Percentiles rank a stretch among this genome's conserved stretches.
Evolutionary conservation across 2,113 vertebrate species (phyloP).

Genomic region (Podocnemis expansa): DNA sequence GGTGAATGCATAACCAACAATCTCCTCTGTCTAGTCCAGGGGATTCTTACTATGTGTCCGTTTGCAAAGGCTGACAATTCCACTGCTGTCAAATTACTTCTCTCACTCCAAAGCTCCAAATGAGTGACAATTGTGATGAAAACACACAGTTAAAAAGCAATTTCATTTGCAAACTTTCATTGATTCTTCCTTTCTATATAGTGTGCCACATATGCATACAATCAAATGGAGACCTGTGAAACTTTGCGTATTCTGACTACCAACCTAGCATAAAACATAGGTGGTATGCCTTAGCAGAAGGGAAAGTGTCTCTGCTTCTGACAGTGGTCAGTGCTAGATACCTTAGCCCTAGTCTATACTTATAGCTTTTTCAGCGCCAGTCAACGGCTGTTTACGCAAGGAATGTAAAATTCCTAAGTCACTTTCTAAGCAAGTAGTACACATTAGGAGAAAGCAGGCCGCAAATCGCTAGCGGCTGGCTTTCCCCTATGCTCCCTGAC

Average conservation of each 20-base stretch:
- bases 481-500: too few species aligned
- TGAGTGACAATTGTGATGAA: background rate
- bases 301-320: background rate
- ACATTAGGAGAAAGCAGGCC: too few species aligned
- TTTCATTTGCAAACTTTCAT: background rate
- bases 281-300: background rate
- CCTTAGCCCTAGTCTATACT: too few species aligned
- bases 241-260: background rate
- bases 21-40: background rate
- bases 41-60: background rate
- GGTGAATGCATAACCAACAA: background rate
- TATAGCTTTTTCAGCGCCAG: too few species aligned
- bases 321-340: background rate
- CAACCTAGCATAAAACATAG: background rate
- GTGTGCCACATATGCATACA: background rate
- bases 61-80: background rate
- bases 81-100: background rate
- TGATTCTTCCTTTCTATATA: background rate
- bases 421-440: too few species aligned
- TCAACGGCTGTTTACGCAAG: too few species aligned
- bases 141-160: background rate
- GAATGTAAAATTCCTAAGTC: too few species aligned
- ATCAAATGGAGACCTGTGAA: background rate
- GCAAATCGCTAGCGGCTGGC: too few species aligned
- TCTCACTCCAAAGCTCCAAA: background rate